Base-by-base conservation (phyloP, 2,888 invertebrate genomes). In the Megamerina dolium region DNA sequence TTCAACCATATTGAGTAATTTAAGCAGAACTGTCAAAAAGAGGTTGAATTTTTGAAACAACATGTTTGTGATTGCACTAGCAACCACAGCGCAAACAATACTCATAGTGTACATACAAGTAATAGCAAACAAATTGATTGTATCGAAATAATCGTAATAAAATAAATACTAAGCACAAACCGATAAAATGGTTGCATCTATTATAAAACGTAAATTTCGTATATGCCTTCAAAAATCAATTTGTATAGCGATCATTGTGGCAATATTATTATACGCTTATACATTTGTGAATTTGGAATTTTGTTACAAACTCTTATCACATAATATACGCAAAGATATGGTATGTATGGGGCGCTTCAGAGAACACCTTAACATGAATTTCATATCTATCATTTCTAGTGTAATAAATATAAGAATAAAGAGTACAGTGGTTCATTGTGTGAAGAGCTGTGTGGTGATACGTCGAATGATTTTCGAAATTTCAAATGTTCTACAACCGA, bases 271-370 rank as follows among this genome's bases (percentile, higher is more conserved):
- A 35, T 54, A 66, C 43, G 53, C 61, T 45, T 60, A 65, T 46
- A 68, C 68, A 20, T 68, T 68, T 44, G 57, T 68, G 41, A 66
- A 69, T 55, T 53, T 69, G 41, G 66, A 66, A 41, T 63, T 69
- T 47, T 69, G 68, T 51, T 69, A 66, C 39, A 64, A 62, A 45
- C 57, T 69, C 34, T 60, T 69, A 58, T 68, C 67, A 35, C 60
- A 65, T 46, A 56, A 63, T 43, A 66, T 62, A 39, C 57, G 68
- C 45, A 67, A 58, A 45, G 56, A 61, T 41, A 67, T 69, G 68
- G 68, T 69, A 55, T 61, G 52, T 33, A 36, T 34, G 27, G 12
- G 19, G 1, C 2, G 18, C 12, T n/a, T 1, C 5, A 10, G 1
- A 3, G 9, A 16, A n/a, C 18, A 18, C 6, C 16, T 4, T 8